Conservation (phyloP, 2,888 invertebrate species). For the Coecobrya sp. region DNA sequence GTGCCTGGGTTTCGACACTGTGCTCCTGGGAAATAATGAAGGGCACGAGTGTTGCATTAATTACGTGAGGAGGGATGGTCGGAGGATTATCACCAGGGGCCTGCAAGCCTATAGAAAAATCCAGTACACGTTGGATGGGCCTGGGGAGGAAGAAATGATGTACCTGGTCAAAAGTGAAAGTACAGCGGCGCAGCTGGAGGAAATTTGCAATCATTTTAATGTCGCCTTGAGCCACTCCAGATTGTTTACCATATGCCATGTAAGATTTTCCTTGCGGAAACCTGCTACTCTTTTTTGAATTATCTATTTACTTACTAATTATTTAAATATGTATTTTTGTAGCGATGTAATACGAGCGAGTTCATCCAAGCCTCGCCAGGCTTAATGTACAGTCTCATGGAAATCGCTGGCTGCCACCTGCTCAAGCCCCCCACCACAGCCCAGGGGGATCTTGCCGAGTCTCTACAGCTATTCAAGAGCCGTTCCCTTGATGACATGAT, state of each 20-base stretch:
- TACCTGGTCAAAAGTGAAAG: slow-evolving; percentile 87
- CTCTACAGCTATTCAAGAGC: neutral
- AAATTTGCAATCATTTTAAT: slow-evolving; percentile 91
- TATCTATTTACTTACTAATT: neutral
- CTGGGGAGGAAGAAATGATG: neutral
- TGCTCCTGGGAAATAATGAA: slow-evolving; percentile 88
- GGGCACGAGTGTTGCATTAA: slow-evolving; percentile 89
- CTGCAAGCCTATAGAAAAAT: neutral
- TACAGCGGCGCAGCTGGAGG: slow-evolving; percentile 90
- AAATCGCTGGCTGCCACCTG: neutral
- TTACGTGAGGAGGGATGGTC: slow-evolving; percentile 89
- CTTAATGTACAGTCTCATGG: slow-evolving; percentile 52
- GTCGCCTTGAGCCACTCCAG: slow-evolving; percentile 90
- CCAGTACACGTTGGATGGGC: neutral
- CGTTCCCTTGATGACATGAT: slow-evolving; percentile 62
- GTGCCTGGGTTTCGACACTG: slow-evolving; percentile 90
- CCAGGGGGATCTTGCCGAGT: too few relatives aligned
- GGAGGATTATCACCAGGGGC: slow-evolving; percentile 90
- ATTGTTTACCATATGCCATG: slow-evolving; percentile 92
- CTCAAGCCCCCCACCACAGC: neutral
- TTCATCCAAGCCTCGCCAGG: slow-evolving; percentile 88
- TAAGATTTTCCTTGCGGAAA: too few relatives aligned
- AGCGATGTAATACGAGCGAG: slow-evolving; percentile 89
- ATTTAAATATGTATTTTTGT: slow-evolving; percentile 80
- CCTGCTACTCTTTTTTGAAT: too few relatives aligned